Base-by-base conservation (phyloP, 2,113 vertebrate species). In the Lontra canadensis region DNA sequence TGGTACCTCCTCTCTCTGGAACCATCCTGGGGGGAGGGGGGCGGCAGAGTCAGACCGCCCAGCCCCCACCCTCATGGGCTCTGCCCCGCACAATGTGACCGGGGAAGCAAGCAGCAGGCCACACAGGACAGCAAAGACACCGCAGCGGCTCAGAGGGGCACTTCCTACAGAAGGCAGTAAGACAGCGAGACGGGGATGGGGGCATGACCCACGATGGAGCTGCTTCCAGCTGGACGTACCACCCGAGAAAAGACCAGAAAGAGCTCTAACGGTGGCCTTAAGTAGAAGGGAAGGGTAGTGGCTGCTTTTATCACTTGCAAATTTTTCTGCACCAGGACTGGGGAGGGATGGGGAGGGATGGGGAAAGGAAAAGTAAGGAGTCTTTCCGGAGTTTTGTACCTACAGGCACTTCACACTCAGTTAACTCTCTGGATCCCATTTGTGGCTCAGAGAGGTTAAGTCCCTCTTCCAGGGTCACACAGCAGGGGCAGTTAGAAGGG, bases 401-500 rank as follows among this genome's bases (percentile, higher is more conserved):
- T 90, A 21, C 17, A 69, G 65, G 90, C 86, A 61, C 47, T 74
- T 71, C 34, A 3, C 29, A 2, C 71, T 57, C 57, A 42, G 11
- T 63, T 65, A 81, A 90, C 90, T 82, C 80, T 23, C 63, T 7
- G 31, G 9, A 65, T 57, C 73, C 86, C 90, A 87, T 31, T 3
- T 81, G 55, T n/a, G 26, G 55, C 85, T 87, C 74, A 78, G 91
- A 91, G 76, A 94, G 42, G 59, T 61, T 61, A 61, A 63, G 88
- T 61, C 14, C 76, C 65, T 73, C 83, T 83, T 91, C 23, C 73
- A 86, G 81, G 74, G 90, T 67, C 90, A 88, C 91, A 90, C 49
- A 90, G 90, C 57, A 69, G n/a, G 76, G n/a, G 25, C 12, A 49
- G 47, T 49, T 49, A 49, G 47, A 49, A 49, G 47, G 12, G 47